phyloP scores from a whole-genome alignment of 2,113 vertebrate species.

The Chloebia gouldiae region DNA sequence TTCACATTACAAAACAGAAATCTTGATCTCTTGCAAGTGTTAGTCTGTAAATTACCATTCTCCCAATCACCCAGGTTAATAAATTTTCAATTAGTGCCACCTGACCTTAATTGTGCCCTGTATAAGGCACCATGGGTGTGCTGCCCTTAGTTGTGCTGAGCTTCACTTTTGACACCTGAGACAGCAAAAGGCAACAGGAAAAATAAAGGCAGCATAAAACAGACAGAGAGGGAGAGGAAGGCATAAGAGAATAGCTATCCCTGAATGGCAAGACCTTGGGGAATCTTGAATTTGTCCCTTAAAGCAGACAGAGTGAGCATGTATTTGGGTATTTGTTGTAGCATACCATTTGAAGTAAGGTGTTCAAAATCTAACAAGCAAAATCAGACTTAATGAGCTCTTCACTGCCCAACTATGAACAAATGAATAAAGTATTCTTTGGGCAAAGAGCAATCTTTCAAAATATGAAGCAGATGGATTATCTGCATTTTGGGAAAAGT shows the following conservation, averaged over 20 bases:
- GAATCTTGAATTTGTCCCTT: not conserved
- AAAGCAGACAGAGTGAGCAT: not conserved
- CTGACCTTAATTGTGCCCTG: slow-evolving; percentile 89
- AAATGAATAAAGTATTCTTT: not conserved
- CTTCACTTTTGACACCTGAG: slow-evolving; percentile 85
- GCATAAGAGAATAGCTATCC: not conserved
- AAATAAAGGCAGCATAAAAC: slow-evolving; percentile 70
- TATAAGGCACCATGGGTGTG: slow-evolving; percentile 78
- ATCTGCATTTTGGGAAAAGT: not conserved
- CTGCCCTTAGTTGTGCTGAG: slow-evolving; percentile 75
- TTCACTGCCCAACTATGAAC: not conserved
- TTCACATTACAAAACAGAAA: slow-evolving; percentile 24
- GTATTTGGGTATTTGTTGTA: not conserved
- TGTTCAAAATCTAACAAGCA: not conserved
- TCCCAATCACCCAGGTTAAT: slow-evolving; percentile 72
- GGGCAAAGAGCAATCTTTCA: not conserved
- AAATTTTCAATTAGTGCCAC: slow-evolving; percentile 72
- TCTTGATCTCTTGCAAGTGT: slow-evolving; percentile 56
- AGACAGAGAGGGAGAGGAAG: slow-evolving; percentile 49
- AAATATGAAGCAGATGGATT: not conserved
- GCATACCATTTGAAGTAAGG: not conserved
- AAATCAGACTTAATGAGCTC: not conserved
- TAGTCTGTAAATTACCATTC: slow-evolving; percentile 74
- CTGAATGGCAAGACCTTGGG: not conserved
- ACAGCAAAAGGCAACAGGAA: slow-evolving; percentile 79